Base-by-base conservation (phyloP, 2,888 invertebrate species). In the Athripsodes cinereus region DNA sequence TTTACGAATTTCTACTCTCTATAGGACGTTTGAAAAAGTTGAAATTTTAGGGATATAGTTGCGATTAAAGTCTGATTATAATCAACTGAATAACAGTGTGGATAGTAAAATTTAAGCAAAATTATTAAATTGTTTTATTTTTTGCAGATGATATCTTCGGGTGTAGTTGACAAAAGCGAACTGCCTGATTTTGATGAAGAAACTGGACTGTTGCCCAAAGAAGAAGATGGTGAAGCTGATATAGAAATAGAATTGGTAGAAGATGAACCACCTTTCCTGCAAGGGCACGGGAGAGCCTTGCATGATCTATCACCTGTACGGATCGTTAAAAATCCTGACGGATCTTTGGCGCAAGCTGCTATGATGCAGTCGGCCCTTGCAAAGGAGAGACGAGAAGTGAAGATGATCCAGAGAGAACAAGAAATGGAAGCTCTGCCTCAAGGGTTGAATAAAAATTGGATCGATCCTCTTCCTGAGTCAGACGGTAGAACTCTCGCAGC, bases 311-410 rank as follows among this genome's bases (percentile, higher is more conserved):
- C 94, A 58, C 97, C 97, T 0, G 96, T 96, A 2, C 76, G 90
- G 64, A 97, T 98, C 64, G 95, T 98, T 0, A 97, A 97, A 78
- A 99, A 99, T 80, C 99, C 99, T 0, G 99, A 99, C 72, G 99
- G 99, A 0, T 97, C 97, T 0, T 74, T 99, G 20, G 98, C 98
- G 0, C 99, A 99, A 73, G 96, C 99, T 0, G 99, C 99, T 0
- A 96, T 99, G 94, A 99, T 96, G 96, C 99, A 99, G 73, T 93
- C 92, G 11, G 99, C 99, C 0, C 72, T 99, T 47, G 92, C 98
- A 0, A 99, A 99, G 69, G 99, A 99, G 71, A 80, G 99, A 53
- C 78, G 98, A 48, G 99, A 99, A 71, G 86, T 92, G 68, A 98
- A 99, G 74, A 94, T 95, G 92, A 74, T 92, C n/a, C 94, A 94